phyloP scores from a whole-genome alignment of 2,797 vertebrate genomes.

The Rhinella marina region DNA sequence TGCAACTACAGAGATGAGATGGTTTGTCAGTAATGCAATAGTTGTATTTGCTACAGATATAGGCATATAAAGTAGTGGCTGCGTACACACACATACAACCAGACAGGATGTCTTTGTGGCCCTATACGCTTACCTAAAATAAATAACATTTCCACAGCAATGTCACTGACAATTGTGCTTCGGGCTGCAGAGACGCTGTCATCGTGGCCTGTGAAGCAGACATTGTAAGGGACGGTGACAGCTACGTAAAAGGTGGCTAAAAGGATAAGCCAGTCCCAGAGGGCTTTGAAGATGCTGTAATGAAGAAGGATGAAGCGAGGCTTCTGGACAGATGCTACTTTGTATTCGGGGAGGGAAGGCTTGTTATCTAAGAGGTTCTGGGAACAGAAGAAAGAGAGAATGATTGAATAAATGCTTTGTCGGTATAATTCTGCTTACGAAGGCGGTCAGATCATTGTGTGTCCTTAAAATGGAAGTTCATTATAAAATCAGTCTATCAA shows the following conservation, averaged over 20 bases:
- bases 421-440: conserved; percentile 22
- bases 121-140: conserved; percentile 83
- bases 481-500: conserved; percentile 2
- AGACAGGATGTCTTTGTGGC: not conserved
- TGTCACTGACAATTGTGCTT: conserved; percentile 90
- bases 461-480: conserved; percentile 14
- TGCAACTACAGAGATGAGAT: not conserved
- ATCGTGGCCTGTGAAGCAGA: conserved; percentile 86
- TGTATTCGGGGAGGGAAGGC: conserved; percentile 90
- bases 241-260: conserved; percentile 96
- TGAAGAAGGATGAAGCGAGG: conserved; percentile 94
- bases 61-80: not conserved
- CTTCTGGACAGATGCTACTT: conserved; percentile 91
- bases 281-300: conserved; percentile 93
- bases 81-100: not conserved
- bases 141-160: conserved; percentile 95
- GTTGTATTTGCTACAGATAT: not conserved
- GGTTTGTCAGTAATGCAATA: not conserved
- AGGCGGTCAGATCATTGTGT: not conserved
- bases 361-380: conserved; percentile 90
- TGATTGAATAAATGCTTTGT: not conserved
- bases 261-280: conserved; percentile 96
- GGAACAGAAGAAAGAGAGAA: conserved; percentile 31
- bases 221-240: conserved; percentile 91
- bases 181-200: conserved; percentile 79